A percentile compares a stretch with the other conserved stretches of the same genome.
phyloP scores from a whole-genome alignment of 92 coral and sea anemone genomes.

The Scolanthus callimorphus region DNA sequence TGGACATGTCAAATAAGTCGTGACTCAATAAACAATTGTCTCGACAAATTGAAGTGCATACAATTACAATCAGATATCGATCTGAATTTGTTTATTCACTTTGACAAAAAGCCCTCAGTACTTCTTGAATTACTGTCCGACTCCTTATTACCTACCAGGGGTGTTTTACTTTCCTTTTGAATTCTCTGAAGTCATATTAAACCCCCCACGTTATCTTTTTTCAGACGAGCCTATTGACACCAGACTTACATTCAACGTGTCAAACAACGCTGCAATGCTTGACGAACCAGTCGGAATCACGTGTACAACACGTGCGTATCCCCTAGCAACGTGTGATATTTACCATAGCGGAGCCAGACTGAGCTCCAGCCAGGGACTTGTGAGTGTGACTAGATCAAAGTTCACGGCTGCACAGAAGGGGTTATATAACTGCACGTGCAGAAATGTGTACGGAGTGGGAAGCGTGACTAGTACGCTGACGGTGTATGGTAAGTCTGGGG shows the following conservation, averaged over 20 bases:
- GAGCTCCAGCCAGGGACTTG: slow-evolving; percentile 9
- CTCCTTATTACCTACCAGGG: too few species aligned
- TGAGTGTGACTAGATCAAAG: slow-evolving; percentile 39
- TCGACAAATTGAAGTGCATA: too few species aligned
- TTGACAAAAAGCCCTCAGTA: too few species aligned
- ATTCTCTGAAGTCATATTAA: too few species aligned
- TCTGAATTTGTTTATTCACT: too few species aligned
- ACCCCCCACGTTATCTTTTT: too few species aligned
- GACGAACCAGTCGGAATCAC: slow-evolving; percentile 46
- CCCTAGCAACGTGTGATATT: slow-evolving; percentile 50
- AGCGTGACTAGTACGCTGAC: slow-evolving; percentile 22
- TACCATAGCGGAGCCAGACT: slow-evolving; percentile 21
- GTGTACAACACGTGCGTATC: slow-evolving; percentile 55
- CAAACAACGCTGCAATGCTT: slow-evolving; percentile 42
- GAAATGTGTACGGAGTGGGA: slow-evolving; percentile 32
- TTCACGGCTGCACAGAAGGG: slow-evolving; percentile 54
- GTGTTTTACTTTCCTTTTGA: too few species aligned
- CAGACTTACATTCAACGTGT: slow-evolving; percentile 30
- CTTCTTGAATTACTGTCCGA: too few species aligned
- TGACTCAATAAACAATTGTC: too few species aligned
- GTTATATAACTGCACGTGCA: slow-evolving; percentile 55
- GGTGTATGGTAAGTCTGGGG: slow-evolving; percentile 46
- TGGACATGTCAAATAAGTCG: too few species aligned
- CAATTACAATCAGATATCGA: too few species aligned
- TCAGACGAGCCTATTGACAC: slow-evolving; percentile 58